Evolutionary conservation across 2,888 invertebrate genomes (phyloP).

Genomic region (Dryococelus australis): DNA sequence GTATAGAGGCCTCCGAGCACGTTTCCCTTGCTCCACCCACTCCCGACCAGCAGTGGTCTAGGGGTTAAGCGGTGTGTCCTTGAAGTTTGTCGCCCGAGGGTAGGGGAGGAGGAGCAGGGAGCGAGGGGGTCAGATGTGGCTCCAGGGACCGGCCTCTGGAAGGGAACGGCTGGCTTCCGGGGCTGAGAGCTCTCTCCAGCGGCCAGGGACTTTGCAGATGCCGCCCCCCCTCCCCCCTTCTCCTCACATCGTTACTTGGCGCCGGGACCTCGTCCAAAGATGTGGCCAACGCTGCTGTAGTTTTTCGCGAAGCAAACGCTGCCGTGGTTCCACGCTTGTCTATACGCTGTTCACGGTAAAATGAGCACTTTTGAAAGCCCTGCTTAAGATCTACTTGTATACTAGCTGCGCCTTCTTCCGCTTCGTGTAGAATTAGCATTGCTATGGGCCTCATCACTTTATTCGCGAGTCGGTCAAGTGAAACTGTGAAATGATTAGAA

Average conservation of each 20-base stretch:
- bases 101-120: neutral
- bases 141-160: too few species aligned
- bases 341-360: too few species aligned
- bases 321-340: too few species aligned
- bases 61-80: neutral
- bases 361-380: too few species aligned
- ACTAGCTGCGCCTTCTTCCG: too few species aligned
- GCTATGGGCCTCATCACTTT: too few species aligned
- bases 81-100: neutral
- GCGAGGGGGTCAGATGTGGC: too few species aligned
- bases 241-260: neutral
- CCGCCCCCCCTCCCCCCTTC: neutral
- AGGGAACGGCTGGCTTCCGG: neutral
- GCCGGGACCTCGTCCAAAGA: neutral
- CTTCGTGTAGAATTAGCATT: too few species aligned
- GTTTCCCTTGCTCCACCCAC: neutral
- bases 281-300: neutral
- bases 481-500: too few species aligned
- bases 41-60: neutral
- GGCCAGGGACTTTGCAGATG: constrained; percentile 3
- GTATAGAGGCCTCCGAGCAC: neutral
- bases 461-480: too few species aligned
- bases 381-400: too few species aligned
- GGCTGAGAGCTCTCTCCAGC: neutral
- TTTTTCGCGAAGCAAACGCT: too few species aligned